Base-by-base conservation (phyloP, 2,888 invertebrate species). In the Macrostomum cliftonense region DNA sequence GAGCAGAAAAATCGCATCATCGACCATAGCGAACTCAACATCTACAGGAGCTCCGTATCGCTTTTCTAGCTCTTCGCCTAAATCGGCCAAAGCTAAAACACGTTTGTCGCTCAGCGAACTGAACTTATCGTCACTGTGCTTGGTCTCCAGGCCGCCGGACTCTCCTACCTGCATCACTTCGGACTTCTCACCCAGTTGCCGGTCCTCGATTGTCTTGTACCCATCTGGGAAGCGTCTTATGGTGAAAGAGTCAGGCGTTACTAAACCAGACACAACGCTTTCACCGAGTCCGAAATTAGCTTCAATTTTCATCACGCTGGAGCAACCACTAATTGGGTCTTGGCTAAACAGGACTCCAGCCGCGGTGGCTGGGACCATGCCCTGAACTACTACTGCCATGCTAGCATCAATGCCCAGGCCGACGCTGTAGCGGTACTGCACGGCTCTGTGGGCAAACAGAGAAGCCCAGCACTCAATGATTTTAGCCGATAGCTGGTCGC, bases 201-300 rank as follows among this genome's bases (percentile, higher is more conserved):
- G 28, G 9, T 28, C 28, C 28, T 28, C 28, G 9, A 28, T 28
- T 4, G 28, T 28, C 28, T 28, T 28, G 28, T 28, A 28, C 5
- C 28, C 28, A 9, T 28, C 28, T 9, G 28, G 28, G 9, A 28
- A 28, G 4, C 28, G 28, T 28, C 28, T 4, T 7, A 28, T 9
- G 28, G 28, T 28, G 28, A 28, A 28, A 4, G 28, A 28, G 28
- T 28, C 28, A 28, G 28, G 28, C 28, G 28, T 28, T 9, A 28
- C 28, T 28, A 28, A 43, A 9, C 40, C 16, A 9, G 40, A 40
- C 20, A 17, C 40, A 9, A 46, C 43, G 68, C 82, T 83, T 75
- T 85, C 84, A 50, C 85, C 85, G 1, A 84, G 73, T 1, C 85
- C 86, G 65, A 78, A 82, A 68, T 83, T 82, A 2, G 83, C 80